Conservation (phyloP, 2,888 invertebrate species). For the Cephus nigrinus region DNA sequence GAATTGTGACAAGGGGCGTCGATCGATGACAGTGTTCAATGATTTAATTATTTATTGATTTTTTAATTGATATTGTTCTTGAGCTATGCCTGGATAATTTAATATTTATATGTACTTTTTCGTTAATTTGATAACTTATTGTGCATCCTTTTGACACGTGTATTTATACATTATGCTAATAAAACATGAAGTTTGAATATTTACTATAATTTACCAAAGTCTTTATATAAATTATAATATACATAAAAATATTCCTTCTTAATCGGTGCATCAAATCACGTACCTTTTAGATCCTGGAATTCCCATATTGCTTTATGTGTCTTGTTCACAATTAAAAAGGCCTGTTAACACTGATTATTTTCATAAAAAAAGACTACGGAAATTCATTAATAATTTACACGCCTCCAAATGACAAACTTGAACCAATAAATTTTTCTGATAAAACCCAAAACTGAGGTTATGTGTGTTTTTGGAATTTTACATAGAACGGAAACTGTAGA, state of each 20-base stretch:
- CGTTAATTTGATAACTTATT: neutral
- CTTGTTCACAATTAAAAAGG: neutral
- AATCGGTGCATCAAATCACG: neutral
- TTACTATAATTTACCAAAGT: too few species aligned
- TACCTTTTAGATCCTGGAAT: slow-evolving; percentile 2
- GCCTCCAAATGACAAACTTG: neutral
- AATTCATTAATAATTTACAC: neutral
- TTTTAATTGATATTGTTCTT: neutral
- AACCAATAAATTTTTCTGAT: neutral
- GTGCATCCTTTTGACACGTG: neutral
- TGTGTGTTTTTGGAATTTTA: neutral
- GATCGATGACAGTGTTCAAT: neutral
- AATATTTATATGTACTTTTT: neutral
- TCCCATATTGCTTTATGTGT: neutral
- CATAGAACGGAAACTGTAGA: neutral
- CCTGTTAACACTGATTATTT: neutral
- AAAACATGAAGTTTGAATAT: neutral
- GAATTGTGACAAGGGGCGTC: neutral
- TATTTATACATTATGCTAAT: neutral
- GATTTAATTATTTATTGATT: neutral
- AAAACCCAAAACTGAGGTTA: neutral
- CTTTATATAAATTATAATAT: neutral
- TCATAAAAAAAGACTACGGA: neutral
- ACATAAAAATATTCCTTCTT: neutral
- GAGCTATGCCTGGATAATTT: neutral